Conservation (phyloP, 1,140 invertebrate species). For the Ostrea denselamellosa region DNA sequence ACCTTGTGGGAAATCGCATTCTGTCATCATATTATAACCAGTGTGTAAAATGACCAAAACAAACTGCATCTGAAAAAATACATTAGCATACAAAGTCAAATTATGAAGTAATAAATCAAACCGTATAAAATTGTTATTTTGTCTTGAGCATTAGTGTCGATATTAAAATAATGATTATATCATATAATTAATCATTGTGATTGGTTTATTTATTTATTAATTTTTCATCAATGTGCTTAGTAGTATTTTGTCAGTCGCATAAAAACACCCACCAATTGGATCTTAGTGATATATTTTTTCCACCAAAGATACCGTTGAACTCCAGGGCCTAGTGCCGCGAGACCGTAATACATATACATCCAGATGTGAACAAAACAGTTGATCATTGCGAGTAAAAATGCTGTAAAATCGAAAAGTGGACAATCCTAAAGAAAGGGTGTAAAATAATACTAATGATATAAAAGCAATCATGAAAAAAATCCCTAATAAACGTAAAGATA, state of each 20-base stretch:
- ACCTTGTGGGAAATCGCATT: conserved; percentile 93
- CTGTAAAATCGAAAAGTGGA: conserved; percentile 55
- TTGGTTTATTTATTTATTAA: neutral
- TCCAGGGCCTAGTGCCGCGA: conserved; percentile 80
- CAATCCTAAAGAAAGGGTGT: neutral
- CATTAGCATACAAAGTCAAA: conserved; percentile 4
- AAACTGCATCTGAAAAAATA: conserved; percentile 86
- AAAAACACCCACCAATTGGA: conserved; percentile 65
- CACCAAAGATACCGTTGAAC: conserved; percentile 77
- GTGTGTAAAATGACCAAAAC: conserved; percentile 89
- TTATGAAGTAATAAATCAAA: no score
- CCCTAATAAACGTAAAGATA: neutral
- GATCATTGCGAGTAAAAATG: conserved; percentile 72
- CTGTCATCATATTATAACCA: conserved; percentile 87
- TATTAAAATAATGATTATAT: neutral
- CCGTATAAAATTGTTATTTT: no score
- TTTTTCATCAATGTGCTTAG: neutral
- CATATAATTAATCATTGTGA: neutral
- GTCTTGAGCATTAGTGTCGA: neutral
- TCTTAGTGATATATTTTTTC: conserved; percentile 76
- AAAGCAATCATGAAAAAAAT: neutral
- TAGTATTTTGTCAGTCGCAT: neutral
- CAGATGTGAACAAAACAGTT: conserved; percentile 80
- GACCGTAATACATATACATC: conserved; percentile 89
- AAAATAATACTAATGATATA: neutral